Conservation (phyloP, 1,140 invertebrate genomes). For the Pissodes strobi region DNA sequence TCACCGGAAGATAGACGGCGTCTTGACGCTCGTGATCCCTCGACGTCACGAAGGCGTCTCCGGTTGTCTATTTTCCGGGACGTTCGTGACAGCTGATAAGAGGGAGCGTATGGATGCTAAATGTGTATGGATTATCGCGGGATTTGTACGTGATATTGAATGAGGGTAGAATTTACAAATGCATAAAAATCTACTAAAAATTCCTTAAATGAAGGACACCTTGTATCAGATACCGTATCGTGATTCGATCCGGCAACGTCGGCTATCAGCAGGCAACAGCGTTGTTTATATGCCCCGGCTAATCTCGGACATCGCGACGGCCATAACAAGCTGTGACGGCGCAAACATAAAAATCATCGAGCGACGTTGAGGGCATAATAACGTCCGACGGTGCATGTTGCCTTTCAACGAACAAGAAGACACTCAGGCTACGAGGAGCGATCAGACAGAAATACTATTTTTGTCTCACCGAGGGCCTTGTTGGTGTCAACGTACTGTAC, state of each 20-base stretch:
- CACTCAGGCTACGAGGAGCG: neutral
- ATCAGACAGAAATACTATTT: neutral
- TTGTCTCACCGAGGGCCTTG: neutral
- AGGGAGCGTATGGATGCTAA: neutral
- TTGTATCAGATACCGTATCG: no score
- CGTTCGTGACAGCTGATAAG: neutral
- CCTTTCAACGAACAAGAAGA: slow-evolving; percentile 1
- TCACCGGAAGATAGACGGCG: neutral
- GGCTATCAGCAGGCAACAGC: neutral
- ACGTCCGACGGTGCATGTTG: neutral
- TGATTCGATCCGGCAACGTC: no score
- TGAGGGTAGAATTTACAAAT: no score
- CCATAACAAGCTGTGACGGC: slow-evolving; percentile 6
- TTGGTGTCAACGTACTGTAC: neutral
- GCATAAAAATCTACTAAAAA: no score
- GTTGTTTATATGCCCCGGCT: slow-evolving; percentile 4
- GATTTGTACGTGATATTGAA: no score
- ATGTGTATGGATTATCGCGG: no score
- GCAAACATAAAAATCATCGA: slow-evolving; percentile 5
- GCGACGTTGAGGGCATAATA: slow-evolving; percentile 13
- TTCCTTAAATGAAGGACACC: no score
- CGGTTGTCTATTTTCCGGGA: neutral
- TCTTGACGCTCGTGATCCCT: neutral
- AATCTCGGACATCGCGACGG: slow-evolving; percentile 10
- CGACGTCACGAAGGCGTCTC: neutral